A percentile compares a stretch with the other conserved stretches of the same genome.
These are phyloP conservation scores for Oconnorella tubifera DNA, from an alignment of 2,888 invertebrate genomes.

Conservation along the genomic window DNA sequence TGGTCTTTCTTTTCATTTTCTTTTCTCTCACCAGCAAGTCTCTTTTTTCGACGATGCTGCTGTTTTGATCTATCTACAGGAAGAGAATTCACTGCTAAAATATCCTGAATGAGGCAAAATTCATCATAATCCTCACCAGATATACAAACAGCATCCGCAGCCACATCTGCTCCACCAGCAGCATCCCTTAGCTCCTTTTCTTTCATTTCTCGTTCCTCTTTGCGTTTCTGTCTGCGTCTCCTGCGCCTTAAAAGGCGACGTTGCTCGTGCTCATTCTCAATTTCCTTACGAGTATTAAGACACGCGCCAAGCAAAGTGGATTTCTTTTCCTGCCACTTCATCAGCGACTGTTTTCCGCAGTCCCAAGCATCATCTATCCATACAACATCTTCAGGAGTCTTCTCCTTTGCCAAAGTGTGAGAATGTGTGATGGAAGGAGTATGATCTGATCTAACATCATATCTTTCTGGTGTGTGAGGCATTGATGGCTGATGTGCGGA, in stretches of 20 bases:
- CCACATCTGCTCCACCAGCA: neutral
- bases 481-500: too few species aligned
- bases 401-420: neutral
- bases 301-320: slow-evolving; percentile 13
- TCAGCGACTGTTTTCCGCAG: neutral
- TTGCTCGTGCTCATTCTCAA: neutral
- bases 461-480: too few species aligned
- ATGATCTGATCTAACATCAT: too few species aligned
- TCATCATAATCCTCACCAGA: neutral
- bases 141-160: neutral
- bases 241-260: neutral
- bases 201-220: neutral
- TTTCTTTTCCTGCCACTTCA: slow-evolving; percentile 1
- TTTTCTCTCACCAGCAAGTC: neutral
- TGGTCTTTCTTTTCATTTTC: too few species aligned
- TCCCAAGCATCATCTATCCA: slow-evolving; percentile 3
- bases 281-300: slow-evolving; percentile 8
- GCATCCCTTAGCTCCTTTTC: neutral
- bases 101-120: neutral
- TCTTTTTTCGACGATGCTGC: neutral
- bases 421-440: too few species aligned
- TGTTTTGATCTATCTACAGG: neutral
- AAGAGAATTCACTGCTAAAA: neutral
- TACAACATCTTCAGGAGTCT: slow-evolving; percentile 2
- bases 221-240: neutral